Percentiles rank a stretch among this genome's conserved stretches.
phyloP scores from a whole-genome alignment of 2,113 vertebrate species.

The Spilogale gracilis region DNA sequence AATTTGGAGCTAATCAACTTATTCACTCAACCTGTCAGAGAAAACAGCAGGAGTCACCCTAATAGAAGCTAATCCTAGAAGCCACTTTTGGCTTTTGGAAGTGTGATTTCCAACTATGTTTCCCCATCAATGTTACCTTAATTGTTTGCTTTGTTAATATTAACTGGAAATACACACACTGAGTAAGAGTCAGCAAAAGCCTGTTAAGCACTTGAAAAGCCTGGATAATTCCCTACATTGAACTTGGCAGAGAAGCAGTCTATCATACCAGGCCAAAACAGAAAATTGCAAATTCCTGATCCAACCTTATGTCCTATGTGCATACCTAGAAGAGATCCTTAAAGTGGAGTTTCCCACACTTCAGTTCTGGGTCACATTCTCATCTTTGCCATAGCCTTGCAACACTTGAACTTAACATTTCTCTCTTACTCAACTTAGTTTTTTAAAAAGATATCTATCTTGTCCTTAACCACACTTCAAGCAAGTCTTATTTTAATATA shows the following conservation, averaged over 20 bases:
- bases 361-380: not conserved
- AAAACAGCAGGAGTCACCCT: not conserved
- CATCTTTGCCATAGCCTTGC: not conserved
- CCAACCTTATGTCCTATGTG: not conserved
- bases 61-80: slow-evolving; percentile 18
- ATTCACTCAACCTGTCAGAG: slow-evolving; percentile 15
- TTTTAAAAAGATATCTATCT: not conserved
- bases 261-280: not conserved
- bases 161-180: slow-evolving; percentile 24
- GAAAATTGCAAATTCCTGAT: not conserved
- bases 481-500: not conserved
- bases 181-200: not conserved
- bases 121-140: not conserved
- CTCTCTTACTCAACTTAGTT: not conserved
- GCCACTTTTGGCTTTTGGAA: slow-evolving; percentile 35
- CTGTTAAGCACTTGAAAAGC: not conserved
- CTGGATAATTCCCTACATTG: not conserved
- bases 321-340: not conserved
- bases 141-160: slow-evolving; percentile 32
- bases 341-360: not conserved
- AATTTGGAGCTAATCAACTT: slow-evolving; percentile 40
- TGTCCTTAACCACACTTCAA: not conserved
- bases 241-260: not conserved
- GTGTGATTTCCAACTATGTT: not conserved
- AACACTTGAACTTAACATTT: not conserved